Conservation (phyloP, 1,140 invertebrate species). For the Drosophila baimaii region DNA sequence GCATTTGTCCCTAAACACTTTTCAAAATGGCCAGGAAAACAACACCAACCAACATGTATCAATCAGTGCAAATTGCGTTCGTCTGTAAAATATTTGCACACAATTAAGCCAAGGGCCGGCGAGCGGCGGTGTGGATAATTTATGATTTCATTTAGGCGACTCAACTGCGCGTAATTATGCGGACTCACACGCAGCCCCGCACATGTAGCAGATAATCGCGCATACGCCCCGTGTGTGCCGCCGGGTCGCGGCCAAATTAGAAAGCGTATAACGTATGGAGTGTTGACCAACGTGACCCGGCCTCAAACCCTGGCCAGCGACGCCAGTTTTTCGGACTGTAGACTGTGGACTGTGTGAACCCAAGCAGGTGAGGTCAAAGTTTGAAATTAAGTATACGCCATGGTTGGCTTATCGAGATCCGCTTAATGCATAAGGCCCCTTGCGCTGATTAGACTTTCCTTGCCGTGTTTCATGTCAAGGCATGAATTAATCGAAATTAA, state of each 20-base stretch:
- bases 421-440: slow-evolving; percentile 50
- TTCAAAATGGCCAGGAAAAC: slow-evolving; percentile 5
- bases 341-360: slow-evolving; percentile 3
- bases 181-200: slow-evolving; percentile 44
- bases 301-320: not conserved
- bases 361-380: slow-evolving; percentile 25
- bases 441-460: slow-evolving; percentile 32
- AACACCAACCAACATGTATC: slow-evolving; percentile 42
- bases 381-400: slow-evolving; percentile 33
- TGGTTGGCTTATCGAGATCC: slow-evolving; percentile 51
- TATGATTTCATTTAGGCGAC: slow-evolving; percentile 78
- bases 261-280: slow-evolving; percentile 19
- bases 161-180: slow-evolving; percentile 77
- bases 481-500: slow-evolving; percentile 52
- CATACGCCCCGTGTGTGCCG: slow-evolving; percentile 59
- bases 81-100: slow-evolving; percentile 69
- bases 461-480: slow-evolving; percentile 11
- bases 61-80: slow-evolving; percentile 52
- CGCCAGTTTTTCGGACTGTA: not conserved
- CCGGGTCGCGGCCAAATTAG: slow-evolving; percentile 18
- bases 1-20: not conserved
- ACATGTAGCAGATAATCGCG: slow-evolving; percentile 61
- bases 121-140: slow-evolving; percentile 62
- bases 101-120: slow-evolving; percentile 66
- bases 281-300: slow-evolving; percentile 28